These are phyloP conservation scores for Orussus abietinus DNA, from an alignment of 1,140 invertebrate genomes.

Conservation along the genomic window DNA sequence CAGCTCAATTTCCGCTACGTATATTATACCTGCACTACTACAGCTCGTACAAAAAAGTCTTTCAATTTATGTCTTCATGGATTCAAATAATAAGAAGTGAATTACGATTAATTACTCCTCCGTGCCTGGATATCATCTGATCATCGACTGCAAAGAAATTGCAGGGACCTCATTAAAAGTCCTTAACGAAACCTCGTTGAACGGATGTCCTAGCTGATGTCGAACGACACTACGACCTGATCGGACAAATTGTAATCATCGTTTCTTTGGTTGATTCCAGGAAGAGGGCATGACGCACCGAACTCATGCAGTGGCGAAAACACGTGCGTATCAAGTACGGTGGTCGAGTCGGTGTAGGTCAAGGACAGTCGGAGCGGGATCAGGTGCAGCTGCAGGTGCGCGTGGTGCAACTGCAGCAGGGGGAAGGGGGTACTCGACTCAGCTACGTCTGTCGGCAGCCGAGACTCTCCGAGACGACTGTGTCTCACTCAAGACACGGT, in stretches of 20 bases:
- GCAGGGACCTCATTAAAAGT: background rate
- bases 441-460: constrained; percentile 51
- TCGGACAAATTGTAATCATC: background rate
- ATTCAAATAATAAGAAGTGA: no score
- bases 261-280: constrained; percentile 30
- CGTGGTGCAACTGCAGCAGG: constrained; percentile 51
- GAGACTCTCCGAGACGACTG: constrained; percentile 42
- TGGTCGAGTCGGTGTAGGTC: constrained; percentile 55
- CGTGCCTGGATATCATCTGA: constrained; percentile 1
- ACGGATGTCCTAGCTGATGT: background rate
- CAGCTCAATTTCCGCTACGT: no score
- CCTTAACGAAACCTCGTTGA: background rate
- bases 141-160: background rate
- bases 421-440: constrained; percentile 46
- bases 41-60: no score
- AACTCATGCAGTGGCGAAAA: constrained; percentile 57
- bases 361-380: constrained; percentile 47
- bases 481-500: constrained; percentile 42
- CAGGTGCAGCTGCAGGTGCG: constrained; percentile 50
- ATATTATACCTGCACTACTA: no score
- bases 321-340: constrained; percentile 56
- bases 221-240: background rate
- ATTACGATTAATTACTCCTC: constrained; percentile 9
- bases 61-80: no score
- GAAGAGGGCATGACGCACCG: constrained; percentile 53